Conservation (phyloP, 2,797 vertebrate species). For the Clamator glandarius region DNA sequence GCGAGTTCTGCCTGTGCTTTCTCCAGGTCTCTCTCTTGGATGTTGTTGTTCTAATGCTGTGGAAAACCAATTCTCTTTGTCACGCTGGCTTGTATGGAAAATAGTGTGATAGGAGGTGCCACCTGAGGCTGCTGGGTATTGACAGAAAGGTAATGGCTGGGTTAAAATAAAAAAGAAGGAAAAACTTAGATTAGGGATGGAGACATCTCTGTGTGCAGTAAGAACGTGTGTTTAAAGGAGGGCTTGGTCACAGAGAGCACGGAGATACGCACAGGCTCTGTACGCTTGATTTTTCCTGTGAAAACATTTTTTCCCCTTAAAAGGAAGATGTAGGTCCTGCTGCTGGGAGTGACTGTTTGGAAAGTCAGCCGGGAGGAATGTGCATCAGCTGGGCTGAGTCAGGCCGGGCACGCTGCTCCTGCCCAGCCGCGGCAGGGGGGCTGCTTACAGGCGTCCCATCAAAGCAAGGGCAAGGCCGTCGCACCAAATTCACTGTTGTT, state of each 20-base stretch:
- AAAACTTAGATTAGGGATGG: not conserved
- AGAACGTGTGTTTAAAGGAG: not conserved
- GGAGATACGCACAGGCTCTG: conserved; percentile 21
- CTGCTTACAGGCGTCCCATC: not conserved
- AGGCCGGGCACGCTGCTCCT: not conserved
- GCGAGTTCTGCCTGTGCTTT: not conserved
- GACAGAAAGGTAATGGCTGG: not conserved
- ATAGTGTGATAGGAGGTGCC: not conserved
- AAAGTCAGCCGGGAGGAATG: conserved; percentile 66
- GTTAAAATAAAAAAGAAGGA: not conserved
- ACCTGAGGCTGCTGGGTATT: not conserved
- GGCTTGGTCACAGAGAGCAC: not conserved
- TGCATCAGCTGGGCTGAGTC: conserved; percentile 52
- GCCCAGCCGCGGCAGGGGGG: conserved; percentile 19
- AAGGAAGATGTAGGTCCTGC: conserved; percentile 73
- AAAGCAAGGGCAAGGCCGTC: not conserved
- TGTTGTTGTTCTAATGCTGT: not conserved
- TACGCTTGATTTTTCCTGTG: conserved; percentile 71
- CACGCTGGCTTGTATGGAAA: not conserved
- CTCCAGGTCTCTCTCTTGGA: not conserved
- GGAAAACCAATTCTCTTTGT: not conserved
- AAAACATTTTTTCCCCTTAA: conserved; percentile 82
- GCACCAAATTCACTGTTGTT: not conserved
- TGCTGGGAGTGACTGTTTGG: conserved; percentile 63
- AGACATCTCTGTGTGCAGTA: not conserved